Percentiles rank a stretch among this genome's conserved stretches.
These are phyloP conservation scores for Tillus elongatus DNA, from an alignment of 2,888 invertebrate species.

Conservation along the genomic window DNA sequence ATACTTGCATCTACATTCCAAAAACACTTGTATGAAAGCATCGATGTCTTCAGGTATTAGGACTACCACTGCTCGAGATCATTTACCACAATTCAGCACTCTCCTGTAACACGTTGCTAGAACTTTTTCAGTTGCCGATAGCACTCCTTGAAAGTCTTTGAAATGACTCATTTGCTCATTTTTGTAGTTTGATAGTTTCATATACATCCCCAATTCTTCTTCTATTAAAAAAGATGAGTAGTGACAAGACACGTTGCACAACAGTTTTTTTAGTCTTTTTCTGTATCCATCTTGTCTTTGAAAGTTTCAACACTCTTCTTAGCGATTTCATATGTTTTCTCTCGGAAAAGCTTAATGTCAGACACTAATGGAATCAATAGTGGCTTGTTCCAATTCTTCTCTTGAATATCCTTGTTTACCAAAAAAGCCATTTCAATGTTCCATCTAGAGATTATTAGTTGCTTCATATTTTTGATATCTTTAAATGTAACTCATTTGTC, in stretches of 20 bases:
- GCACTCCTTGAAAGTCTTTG: slow-evolving; percentile 17
- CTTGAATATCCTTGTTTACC: slow-evolving; percentile 2
- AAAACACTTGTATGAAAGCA: slow-evolving; percentile 2
- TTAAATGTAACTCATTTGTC: not conserved
- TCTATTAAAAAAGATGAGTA: slow-evolving; percentile 18
- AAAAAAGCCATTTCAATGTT: slow-evolving; percentile 3
- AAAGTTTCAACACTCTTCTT: slow-evolving; percentile 3
- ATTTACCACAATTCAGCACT: slow-evolving; percentile 6
- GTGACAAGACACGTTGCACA: slow-evolving; percentile 4
- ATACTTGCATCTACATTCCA: slow-evolving; percentile 1
- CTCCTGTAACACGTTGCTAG: slow-evolving; percentile 13
- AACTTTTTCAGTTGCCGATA: slow-evolving; percentile 20
- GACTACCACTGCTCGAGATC: slow-evolving; percentile 12
- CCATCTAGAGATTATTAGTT: slow-evolving; percentile 1
- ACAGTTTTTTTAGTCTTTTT: slow-evolving; percentile 1
- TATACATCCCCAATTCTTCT: slow-evolving; percentile 25
- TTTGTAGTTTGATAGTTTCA: slow-evolving; percentile 16
- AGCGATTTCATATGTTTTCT: slow-evolving; percentile 3
- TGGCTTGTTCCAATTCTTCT: slow-evolving; percentile 3
- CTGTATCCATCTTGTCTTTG: slow-evolving; percentile 2
- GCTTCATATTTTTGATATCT: slow-evolving; percentile 1
- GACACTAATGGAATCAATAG: slow-evolving; percentile 3
- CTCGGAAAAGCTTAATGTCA: slow-evolving; percentile 1
- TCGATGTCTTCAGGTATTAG: slow-evolving; percentile 1
- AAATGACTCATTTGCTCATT: slow-evolving; percentile 14